Percentiles rank a stretch among this genome's conserved stretches.
phyloP scores from a whole-genome alignment of 2,797 vertebrate genomes.

The Psittacula echo region DNA sequence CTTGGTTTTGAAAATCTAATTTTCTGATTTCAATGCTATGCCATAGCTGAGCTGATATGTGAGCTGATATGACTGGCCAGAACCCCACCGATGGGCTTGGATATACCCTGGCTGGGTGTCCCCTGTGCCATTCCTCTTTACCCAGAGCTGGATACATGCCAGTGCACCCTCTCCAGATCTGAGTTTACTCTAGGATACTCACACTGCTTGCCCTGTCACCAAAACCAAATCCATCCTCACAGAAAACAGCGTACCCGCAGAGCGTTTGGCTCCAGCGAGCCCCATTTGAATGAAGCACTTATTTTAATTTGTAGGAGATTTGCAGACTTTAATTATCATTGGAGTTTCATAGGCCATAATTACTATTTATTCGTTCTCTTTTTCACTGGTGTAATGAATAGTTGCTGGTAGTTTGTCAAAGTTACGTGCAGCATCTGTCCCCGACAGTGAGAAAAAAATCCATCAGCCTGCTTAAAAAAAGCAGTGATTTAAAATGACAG shows the following conservation, averaged over 20 bases:
- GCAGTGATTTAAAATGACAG: background rate
- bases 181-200: background rate
- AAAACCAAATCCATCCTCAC: background rate
- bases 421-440: background rate
- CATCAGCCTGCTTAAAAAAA: background rate
- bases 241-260: background rate
- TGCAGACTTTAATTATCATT: background rate
- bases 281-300: background rate
- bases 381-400: background rate
- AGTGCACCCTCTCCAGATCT: background rate
- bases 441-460: background rate
- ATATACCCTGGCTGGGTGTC: background rate
- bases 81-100: fast-evolving
- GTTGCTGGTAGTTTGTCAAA: background rate
- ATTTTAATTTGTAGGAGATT: background rate
- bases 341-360: background rate
- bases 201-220: background rate
- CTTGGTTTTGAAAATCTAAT: background rate
- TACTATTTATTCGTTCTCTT: background rate
- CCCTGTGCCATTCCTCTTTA: too few species aligned
- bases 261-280: background rate
- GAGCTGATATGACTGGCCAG: background rate
- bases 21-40: background rate
- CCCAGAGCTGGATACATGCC: background rate
- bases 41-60: fast-evolving